Conservation (phyloP, 2,888 invertebrate species). For the Trachelus iudaicus region DNA sequence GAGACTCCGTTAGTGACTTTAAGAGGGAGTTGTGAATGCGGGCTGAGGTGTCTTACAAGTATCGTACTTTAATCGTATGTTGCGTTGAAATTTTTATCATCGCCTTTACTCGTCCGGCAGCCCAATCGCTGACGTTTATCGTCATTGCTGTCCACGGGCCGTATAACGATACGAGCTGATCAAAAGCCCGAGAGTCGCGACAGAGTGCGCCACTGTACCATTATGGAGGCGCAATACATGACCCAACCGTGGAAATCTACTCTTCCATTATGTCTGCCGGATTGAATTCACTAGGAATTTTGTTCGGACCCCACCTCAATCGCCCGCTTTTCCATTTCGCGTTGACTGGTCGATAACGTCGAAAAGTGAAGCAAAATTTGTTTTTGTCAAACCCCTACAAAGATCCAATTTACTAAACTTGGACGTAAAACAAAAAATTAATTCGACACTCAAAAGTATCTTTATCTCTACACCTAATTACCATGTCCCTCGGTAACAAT, state of each 20-base stretch:
- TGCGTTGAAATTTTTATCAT: too few species aligned
- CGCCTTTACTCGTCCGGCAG: neutral
- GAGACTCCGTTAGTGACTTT: too few species aligned
- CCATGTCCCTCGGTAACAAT: too few species aligned
- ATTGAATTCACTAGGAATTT: conserved; percentile 47
- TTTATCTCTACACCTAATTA: too few species aligned
- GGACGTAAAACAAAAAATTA: too few species aligned
- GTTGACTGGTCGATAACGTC: too few species aligned
- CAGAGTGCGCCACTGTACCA: neutral
- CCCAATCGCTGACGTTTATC: neutral
- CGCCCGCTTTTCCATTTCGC: neutral
- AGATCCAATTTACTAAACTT: too few species aligned
- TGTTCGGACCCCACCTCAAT: neutral
- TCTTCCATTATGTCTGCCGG: conserved; percentile 48
- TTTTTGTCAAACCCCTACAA: too few species aligned
- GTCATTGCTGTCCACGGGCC: neutral
- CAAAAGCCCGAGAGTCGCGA: neutral
- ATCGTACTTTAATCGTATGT: too few species aligned
- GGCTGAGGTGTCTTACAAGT: too few species aligned
- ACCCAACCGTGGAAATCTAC: conserved; percentile 49
- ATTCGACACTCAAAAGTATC: neutral
- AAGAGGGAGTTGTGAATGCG: too few species aligned
- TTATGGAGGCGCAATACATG: conserved; percentile 44
- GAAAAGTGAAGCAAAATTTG: too few species aligned
- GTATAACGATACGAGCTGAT: neutral